Percentiles rank a stretch among this genome's conserved stretches.
phyloP scores from a whole-genome alignment of 2,888 invertebrate species.

The Catocala nupta region DNA sequence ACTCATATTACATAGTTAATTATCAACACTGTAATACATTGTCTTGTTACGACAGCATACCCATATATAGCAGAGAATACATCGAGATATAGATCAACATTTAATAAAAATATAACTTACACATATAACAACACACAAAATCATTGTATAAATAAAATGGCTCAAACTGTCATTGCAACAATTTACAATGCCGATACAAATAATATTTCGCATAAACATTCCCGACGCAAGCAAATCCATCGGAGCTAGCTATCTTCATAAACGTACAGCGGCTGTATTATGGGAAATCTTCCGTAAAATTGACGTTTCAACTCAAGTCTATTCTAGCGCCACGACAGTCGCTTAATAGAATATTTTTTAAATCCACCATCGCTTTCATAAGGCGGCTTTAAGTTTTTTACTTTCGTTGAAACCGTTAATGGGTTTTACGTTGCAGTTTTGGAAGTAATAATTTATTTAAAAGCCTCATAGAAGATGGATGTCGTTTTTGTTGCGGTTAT shows the following conservation, averaged over 20 bases:
- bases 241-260: conserved; percentile 24
- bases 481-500: too few species aligned
- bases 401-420: conserved; percentile 45
- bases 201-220: not conserved
- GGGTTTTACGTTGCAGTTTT: conserved; percentile 33
- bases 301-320: conserved; percentile 73
- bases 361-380: conserved; percentile 55
- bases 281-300: conserved; percentile 84
- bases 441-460: conserved; percentile 9
- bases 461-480: not conserved
- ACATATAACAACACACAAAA: too few species aligned
- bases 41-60: too few species aligned
- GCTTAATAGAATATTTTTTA: conserved; percentile 71
- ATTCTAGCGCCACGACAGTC: conserved; percentile 64
- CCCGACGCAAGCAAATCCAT: conserved; percentile 27
- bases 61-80: too few species aligned
- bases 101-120: too few species aligned
- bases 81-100: too few species aligned
- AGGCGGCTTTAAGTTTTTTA: conserved; percentile 36
- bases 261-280: conserved; percentile 55
- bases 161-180: not conserved
- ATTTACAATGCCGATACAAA: not conserved
- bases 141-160: too few species aligned
- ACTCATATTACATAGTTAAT: too few species aligned
- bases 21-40: too few species aligned